Evolutionary conservation across 2,888 invertebrate genomes (phyloP).

Genomic region (Meteorus colon): DNA sequence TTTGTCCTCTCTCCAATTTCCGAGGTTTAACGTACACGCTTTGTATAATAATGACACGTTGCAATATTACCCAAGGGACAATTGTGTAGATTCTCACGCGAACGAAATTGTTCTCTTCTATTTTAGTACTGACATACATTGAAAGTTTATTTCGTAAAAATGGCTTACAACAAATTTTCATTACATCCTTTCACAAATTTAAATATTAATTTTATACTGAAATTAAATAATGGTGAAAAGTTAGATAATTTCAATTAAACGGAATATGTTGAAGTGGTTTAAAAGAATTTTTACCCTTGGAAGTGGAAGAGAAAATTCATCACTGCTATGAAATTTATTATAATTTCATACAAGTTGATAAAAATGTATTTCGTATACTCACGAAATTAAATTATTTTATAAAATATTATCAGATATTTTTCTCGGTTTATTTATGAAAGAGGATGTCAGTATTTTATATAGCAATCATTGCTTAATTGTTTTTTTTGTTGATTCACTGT

Average conservation of each 20-base stretch:
- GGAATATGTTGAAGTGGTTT: too few species aligned
- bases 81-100: neutral
- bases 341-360: neutral
- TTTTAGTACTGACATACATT: neutral
- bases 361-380: too few species aligned
- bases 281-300: too few species aligned
- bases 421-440: neutral
- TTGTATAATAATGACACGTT: conserved; percentile 1
- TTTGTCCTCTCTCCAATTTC: conserved; percentile 7
- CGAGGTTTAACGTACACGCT: conserved; percentile 2
- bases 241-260: too few species aligned
- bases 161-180: neutral
- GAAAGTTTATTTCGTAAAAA: neutral
- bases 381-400: neutral
- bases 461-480: neutral
- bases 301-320: too few species aligned
- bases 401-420: neutral
- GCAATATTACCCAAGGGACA: neutral
- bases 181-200: neutral
- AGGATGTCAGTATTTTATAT: neutral
- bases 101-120: conserved; percentile 3
- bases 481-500: neutral
- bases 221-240: neutral
- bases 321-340: too few species aligned
- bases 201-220: neutral